Conservation (phyloP, 53 echinoderm and acorn worm genomes). For the Mesocentrotus franciscanus region DNA sequence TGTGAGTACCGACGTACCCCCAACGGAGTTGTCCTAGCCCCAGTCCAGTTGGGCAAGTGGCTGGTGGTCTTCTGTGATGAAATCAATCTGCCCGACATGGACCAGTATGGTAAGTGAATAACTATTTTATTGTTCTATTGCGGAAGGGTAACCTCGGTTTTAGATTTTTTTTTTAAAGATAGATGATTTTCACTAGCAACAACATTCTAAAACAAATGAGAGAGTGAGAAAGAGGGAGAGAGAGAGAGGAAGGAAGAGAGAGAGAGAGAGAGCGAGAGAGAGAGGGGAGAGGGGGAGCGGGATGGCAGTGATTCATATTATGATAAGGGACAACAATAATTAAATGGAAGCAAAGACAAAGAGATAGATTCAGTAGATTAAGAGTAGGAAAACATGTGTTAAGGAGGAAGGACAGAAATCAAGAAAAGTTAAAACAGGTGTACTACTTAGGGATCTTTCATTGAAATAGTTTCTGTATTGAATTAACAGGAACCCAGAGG, state of each 20-base stretch:
- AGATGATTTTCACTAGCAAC: neutral
- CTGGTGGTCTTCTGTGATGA: slow-evolving; percentile 99
- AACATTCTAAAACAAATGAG: neutral
- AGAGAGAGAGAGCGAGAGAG: neutral
- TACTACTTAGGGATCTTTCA: neutral
- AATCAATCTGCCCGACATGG: slow-evolving; percentile 99
- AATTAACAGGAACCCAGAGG: slow-evolving; percentile 91
- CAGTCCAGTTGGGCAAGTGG: slow-evolving; percentile 98
- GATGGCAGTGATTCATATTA: neutral
- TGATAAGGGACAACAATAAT: neutral
- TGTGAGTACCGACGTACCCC: slow-evolving; percentile 99
- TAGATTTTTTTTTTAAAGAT: no score
- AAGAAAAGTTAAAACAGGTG: no score
- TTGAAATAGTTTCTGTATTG: neutral
- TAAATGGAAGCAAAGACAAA: neutral
- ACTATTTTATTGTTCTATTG: neutral
- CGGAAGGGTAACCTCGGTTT: neutral
- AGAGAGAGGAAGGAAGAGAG: neutral
- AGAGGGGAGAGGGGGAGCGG: neutral
- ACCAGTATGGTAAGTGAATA: slow-evolving; percentile 83
- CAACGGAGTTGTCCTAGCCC: slow-evolving; percentile 92
- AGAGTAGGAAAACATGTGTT: no score
- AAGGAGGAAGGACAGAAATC: no score
- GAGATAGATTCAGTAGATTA: neutral
- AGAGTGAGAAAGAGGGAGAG: neutral